Conservation (phyloP, 2,113 vertebrate species). For the Oreocharis arfaki region DNA sequence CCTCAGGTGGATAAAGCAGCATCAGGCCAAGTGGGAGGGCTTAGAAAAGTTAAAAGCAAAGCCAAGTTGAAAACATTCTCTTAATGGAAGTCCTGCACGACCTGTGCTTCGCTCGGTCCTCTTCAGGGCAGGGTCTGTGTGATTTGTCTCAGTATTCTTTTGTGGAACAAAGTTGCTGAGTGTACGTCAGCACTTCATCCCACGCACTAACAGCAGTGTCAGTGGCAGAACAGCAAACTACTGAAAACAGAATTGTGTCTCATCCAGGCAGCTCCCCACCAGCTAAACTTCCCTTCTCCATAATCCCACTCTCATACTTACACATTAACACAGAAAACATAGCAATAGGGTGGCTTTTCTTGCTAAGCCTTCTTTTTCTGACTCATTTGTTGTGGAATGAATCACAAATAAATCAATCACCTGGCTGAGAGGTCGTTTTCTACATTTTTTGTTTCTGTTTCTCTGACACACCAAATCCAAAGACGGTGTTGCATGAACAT, state of each 20-base stretch:
- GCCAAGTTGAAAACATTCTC: background rate
- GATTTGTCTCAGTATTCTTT: background rate
- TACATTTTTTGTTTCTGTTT: background rate
- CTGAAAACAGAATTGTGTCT: background rate
- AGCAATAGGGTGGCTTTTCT: background rate
- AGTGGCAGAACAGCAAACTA: background rate
- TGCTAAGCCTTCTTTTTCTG: background rate
- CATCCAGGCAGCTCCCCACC: background rate
- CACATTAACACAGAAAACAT: background rate
- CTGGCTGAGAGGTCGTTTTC: background rate
- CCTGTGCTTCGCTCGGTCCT: background rate
- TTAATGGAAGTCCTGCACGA: background rate
- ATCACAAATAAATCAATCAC: background rate
- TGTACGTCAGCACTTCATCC: background rate
- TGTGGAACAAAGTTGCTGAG: background rate
- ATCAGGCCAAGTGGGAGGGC: background rate
- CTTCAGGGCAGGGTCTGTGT: background rate
- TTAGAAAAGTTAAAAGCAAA: background rate
- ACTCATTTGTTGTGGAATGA: background rate
- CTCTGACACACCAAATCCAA: background rate
- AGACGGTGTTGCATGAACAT: background rate
- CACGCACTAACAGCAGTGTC: fast-evolving
- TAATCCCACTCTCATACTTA: background rate
- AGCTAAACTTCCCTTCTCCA: background rate
- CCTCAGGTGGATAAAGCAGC: background rate